Base-by-base conservation (phyloP, 2,888 invertebrate genomes). In the Miltochrista miniata region DNA sequence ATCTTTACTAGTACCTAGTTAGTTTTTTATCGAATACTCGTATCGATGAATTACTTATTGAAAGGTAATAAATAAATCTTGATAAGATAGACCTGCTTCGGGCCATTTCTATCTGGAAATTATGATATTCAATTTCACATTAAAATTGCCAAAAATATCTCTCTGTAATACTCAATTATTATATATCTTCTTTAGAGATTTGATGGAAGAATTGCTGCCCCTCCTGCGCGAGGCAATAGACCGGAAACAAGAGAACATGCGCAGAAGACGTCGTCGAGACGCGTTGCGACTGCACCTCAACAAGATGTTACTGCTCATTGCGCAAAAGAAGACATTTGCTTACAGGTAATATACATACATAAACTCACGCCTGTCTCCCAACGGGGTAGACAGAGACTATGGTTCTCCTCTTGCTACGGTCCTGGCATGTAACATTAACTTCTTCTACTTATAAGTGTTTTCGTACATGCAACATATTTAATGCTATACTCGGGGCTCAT, bases 171-270 rank as follows among this genome's bases (percentile, higher is more conserved):
- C 8, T 2, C 8, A 11, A 33, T n/a, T 13, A 11, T 31, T 12
- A 11, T 30, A 12, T 30, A 1, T 45, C 7, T 14, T 30, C n/a
- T 45, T 14, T 30, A 98, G 98, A 79, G 98, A 99, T 89, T 91
- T 99, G 54, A 96, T 99, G 94, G 99, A 99, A 74, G 99, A 99
- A 87, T 85, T 99, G 48, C 94, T 97, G 7, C 94, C 96, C 0
- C 95, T 97, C 61, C 95, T 99, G 52, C 95, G 98, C 13, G 99
- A 99, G 83, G 98, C 99, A 0, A 96, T 98, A 14, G 99, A 99
- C 81, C 94, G 98, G 42, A 99, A 99, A 79, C 98, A 99, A 85
- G 99, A 99, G 81, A 99, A 99, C 81, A 96, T 99, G 93, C 93
- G 99, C 48, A 92, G 99, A 36, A 93, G 98, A 36, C 92, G 98